Percentiles rank a stretch among this genome's conserved stretches.
These are phyloP conservation scores for Cryptoleucopteryx plumbea DNA, from an alignment of 2,113 vertebrate species.

Conservation along the genomic window DNA sequence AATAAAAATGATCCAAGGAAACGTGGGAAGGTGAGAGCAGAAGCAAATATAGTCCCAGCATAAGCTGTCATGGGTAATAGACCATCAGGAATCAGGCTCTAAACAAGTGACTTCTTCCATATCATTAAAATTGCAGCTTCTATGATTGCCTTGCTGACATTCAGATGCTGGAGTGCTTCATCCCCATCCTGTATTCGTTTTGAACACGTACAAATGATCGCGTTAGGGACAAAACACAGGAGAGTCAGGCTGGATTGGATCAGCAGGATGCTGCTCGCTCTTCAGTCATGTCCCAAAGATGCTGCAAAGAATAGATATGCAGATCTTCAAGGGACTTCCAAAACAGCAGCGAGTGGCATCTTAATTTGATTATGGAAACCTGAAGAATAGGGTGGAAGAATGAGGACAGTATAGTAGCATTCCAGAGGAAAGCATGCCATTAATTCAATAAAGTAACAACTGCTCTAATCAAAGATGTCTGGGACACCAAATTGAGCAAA, in stretches of 20 bases:
- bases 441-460: not conserved
- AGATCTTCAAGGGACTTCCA: not conserved
- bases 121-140: not conserved
- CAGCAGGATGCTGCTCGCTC: not conserved
- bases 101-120: not conserved
- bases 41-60: not conserved
- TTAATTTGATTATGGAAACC: not conserved
- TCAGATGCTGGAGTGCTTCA: not conserved
- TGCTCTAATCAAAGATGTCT: not conserved
- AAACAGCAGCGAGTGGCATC: not conserved
- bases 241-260: not conserved
- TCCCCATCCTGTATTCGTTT: not conserved
- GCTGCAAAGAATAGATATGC: not conserved
- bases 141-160: not conserved
- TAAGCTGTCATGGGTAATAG: not conserved
- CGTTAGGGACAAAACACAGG: not conserved
- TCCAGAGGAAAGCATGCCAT: not conserved
- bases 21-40: not conserved
- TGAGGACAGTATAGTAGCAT: not conserved
- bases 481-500: not conserved
- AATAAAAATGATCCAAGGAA: not conserved
- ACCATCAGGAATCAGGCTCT: not conserved
- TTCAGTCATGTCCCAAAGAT: rapidly evolving
- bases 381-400: not conserved
- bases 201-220: not conserved